Conservation (phyloP, 2,113 vertebrate genomes). For the Cheilinus undulatus region DNA sequence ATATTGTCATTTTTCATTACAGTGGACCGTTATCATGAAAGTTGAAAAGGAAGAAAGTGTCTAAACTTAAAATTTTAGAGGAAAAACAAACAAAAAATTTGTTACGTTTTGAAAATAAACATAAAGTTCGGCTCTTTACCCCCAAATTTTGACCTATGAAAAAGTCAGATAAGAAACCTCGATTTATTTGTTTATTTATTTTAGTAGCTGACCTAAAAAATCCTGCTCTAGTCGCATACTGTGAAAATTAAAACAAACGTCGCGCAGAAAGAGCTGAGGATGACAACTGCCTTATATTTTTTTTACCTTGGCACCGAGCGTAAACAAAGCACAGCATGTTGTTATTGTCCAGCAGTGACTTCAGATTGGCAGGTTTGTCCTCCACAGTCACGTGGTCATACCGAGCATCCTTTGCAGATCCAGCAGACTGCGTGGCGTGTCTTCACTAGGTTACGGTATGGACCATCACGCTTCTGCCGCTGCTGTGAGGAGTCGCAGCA, state of each 20-base stretch:
- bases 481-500: slow-evolving; percentile 21
- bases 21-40: too few species aligned
- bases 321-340: neutral
- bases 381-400: slow-evolving; percentile 68
- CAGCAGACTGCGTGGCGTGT: slow-evolving; percentile 53
- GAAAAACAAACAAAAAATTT: too few species aligned
- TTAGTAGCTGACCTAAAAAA: too few species aligned
- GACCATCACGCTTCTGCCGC: slow-evolving; percentile 13
- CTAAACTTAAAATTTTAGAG: too few species aligned
- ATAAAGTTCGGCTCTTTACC: too few species aligned
- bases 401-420: slow-evolving; percentile 59
- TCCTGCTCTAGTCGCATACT: too few species aligned
- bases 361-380: slow-evolving; percentile 54
- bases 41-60: too few species aligned
- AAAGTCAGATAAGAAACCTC: too few species aligned
- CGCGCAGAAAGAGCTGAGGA: neutral
- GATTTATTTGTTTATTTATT: too few species aligned
- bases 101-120: too few species aligned
- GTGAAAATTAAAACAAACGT: neutral
- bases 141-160: neutral
- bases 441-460: slow-evolving; percentile 40
- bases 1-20: too few species aligned
- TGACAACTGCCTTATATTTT: too few species aligned
- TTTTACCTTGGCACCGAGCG: accelerated
- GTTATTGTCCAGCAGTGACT: slow-evolving; percentile 25